Conservation (phyloP, 2,888 invertebrate genomes). For the Pteria penguin region DNA sequence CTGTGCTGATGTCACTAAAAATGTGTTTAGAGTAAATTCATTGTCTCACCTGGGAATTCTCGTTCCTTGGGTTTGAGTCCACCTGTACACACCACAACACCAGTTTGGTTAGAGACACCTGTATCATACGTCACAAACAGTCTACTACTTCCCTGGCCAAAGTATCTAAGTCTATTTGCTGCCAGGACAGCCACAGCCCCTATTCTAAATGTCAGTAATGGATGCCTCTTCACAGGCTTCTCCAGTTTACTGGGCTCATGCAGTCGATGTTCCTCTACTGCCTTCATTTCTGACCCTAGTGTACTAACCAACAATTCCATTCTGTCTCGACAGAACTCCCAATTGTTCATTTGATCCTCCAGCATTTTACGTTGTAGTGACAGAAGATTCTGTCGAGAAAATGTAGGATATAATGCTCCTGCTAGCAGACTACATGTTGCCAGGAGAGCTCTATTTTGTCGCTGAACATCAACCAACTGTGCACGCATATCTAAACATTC, state of each 20-base stretch:
- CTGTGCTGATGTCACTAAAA: too few species aligned
- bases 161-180: slow-evolving; percentile 69
- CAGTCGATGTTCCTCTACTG: slow-evolving; percentile 53
- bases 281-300: slow-evolving; percentile 62
- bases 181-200: slow-evolving; percentile 75
- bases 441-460: slow-evolving; percentile 66
- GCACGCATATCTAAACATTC: slow-evolving; percentile 71
- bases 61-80: slow-evolving; percentile 50
- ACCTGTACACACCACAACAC: slow-evolving; percentile 70
- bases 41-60: slow-evolving; percentile 46
- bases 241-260: slow-evolving; percentile 47
- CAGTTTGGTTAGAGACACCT: slow-evolving; percentile 61
- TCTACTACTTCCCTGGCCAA: slow-evolving; percentile 57
- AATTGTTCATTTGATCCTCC: slow-evolving; percentile 68
- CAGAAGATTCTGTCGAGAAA: slow-evolving; percentile 63
- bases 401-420: slow-evolving; percentile 76
- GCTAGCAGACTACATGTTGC: slow-evolving; percentile 73
- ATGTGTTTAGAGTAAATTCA: too few species aligned
- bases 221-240: slow-evolving; percentile 46
- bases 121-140: slow-evolving; percentile 72
- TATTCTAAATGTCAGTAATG: slow-evolving; percentile 70
- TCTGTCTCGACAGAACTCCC: slow-evolving; percentile 70
- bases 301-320: slow-evolving; percentile 65
- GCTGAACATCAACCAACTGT: slow-evolving; percentile 61
- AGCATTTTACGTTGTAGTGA: slow-evolving; percentile 69